These are phyloP conservation scores for Engraulis encrasicolus DNA, from an alignment of 2,113 vertebrate genomes.

Conservation along the genomic window DNA sequence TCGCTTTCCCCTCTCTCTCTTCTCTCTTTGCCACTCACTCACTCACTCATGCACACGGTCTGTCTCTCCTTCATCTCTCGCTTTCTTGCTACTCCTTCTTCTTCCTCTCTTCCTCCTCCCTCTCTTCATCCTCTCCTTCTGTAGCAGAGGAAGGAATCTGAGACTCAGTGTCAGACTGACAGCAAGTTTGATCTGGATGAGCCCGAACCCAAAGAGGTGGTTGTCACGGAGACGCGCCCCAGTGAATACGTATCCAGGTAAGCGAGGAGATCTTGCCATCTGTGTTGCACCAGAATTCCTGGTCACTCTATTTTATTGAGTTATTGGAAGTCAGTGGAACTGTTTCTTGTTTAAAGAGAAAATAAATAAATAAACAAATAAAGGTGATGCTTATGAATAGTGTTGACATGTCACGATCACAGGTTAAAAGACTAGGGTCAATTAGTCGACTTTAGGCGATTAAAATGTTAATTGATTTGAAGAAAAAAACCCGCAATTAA, in stretches of 20 bases:
- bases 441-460: too few relatives aligned
- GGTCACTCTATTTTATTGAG: too few relatives aligned
- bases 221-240: slow-evolving; percentile 76
- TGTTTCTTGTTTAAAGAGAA: too few relatives aligned
- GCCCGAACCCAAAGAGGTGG: slow-evolving; percentile 80
- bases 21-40: slow-evolving; percentile 10
- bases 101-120: neutral
- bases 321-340: too few relatives aligned
- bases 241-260: slow-evolving; percentile 95
- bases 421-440: too few relatives aligned
- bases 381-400: too few relatives aligned
- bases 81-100: slow-evolving; percentile 14
- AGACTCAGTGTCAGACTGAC: slow-evolving; percentile 97
- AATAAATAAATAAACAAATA: too few relatives aligned
- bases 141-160: slow-evolving; percentile 94
- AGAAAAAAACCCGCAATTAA: too few relatives aligned
- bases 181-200: slow-evolving; percentile 84
- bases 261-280: too few relatives aligned
- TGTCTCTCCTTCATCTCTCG: neutral
- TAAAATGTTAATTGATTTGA: too few relatives aligned
- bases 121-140: slow-evolving; percentile 23
- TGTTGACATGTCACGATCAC: too few relatives aligned
- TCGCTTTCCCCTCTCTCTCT: neutral
- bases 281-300: too few relatives aligned
- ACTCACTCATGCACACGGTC: neutral